Evolutionary conservation across 37 sponge, comb jelly and placozoan genomes (phyloP).

Genomic region (Crambe crambe): DNA sequence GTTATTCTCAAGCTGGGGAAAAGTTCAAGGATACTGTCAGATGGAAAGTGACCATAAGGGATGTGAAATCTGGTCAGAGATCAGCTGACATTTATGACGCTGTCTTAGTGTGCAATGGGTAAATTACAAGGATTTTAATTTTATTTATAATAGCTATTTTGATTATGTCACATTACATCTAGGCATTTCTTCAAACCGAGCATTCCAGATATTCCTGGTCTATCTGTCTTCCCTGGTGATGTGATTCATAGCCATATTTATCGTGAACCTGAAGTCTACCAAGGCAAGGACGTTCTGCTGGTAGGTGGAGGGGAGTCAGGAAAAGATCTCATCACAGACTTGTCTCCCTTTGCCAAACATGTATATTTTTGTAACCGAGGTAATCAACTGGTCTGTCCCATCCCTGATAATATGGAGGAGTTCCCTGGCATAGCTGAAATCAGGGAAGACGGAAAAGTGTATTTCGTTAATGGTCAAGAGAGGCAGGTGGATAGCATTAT

Average conservation of each 20-base stretch:
- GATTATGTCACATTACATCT: background rate
- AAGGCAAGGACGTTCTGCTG: constrained; percentile 55
- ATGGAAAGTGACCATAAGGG: constrained; percentile 49
- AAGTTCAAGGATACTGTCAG: constrained; percentile 13
- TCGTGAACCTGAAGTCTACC: constrained; percentile 47
- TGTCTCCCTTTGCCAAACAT: constrained; percentile 27
- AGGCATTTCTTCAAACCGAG: constrained; percentile 71
- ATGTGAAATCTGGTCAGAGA: constrained; percentile 9
- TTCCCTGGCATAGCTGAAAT: constrained; percentile 24
- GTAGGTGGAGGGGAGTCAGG: constrained; percentile 76
- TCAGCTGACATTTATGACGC: constrained; percentile 47
- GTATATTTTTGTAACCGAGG: constrained; percentile 43
- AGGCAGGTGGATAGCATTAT: constrained; percentile 50
- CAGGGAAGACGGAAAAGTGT: constrained; percentile 22
- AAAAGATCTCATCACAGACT: constrained; percentile 60
- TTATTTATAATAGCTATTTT: background rate
- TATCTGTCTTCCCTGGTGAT: constrained; percentile 52
- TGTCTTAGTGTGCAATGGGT: constrained; percentile 89
- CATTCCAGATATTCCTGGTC: constrained; percentile 34
- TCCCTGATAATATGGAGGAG: constrained; percentile 56
- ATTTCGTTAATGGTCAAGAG: constrained; percentile 25
- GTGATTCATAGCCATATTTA: constrained; percentile 76
- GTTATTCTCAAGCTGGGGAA: too few relatives aligned
- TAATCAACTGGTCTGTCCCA: background rate
- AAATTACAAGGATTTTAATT: background rate